Base-by-base conservation (phyloP, 37 sponge, comb jelly and placozoan species). In the Bolinopsis microptera region DNA sequence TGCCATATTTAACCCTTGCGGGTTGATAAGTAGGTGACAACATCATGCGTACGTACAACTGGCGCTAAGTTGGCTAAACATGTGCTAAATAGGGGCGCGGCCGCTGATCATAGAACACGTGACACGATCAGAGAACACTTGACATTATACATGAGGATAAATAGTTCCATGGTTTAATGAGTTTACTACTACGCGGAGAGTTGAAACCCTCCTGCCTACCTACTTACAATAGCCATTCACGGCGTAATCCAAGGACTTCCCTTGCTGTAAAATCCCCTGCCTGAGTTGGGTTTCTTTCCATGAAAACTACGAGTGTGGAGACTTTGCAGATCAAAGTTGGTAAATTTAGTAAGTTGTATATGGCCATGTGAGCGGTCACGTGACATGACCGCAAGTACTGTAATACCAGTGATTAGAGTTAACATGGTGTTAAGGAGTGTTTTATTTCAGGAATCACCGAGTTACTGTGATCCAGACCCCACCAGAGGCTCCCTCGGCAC, bases 401-500 rank as follows among this genome's bases (percentile, higher is more conserved):
- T 48, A 13, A 48, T n/a, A n/a, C n/a, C n/a, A n/a, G n/a, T 13
- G 61, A 48, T 48, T 48, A 48, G 9, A 18, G 61, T 13, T n/a
- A n/a, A n/a, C n/a, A n/a, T 48, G 61, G 61, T 48, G 61, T 48
- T 48, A 48, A 48, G 61, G 61, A 48, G 61, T 48, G 61, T 48
- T n/a, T n/a, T 70, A 2, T 70, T 70, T 26, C 82, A 80, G 82
- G 38, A 35, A 80, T 80, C 82, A 2, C 82, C 82, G 82, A 80
- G 82, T 32, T 80, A 80, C 37, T 80, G 82, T 22, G 82, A 80
- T 32, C 31, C 37, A 8, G 82, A 80, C 37, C 21, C 2, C 2
- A 8, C 35, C 38, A 28, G 35, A 16, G 82, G 82, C 38, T 36
- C 82, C 9, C 82, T 35, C 21, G 82, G 82, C 21, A 80, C 82